Evolutionary conservation across 2,797 vertebrate species (phyloP).

Genomic region (Gadopsis bispinosus): DNA sequence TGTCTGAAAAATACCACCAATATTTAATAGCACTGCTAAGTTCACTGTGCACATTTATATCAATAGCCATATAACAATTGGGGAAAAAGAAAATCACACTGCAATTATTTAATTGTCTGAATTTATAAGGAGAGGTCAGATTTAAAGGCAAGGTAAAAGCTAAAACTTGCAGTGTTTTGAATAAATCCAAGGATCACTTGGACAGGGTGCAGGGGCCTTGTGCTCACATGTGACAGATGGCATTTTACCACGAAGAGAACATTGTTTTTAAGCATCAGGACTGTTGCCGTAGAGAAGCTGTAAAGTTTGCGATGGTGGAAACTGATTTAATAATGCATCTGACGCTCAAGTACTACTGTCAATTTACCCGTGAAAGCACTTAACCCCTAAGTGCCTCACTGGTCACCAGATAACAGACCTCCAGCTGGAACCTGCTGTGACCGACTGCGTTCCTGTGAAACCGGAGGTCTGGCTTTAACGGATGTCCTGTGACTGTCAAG

Average conservation of each 20-base stretch:
- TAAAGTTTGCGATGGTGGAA: neutral
- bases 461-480: neutral
- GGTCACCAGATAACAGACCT: neutral
- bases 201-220: neutral
- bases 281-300: neutral
- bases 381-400: slow-evolving; percentile 8
- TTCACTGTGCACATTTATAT: too few relatives aligned
- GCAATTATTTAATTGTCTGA: neutral
- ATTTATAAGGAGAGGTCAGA: neutral
- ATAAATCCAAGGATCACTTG: slow-evolving; percentile 6
- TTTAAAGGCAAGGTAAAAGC: neutral
- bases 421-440: neutral
- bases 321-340: slow-evolving; percentile 6
- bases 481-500: neutral
- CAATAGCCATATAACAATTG: neutral
- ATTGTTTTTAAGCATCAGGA: neutral
- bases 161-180: neutral
- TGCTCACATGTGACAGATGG: slow-evolving; percentile 4
- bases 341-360: neutral
- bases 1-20: neutral
- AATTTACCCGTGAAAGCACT: neutral
- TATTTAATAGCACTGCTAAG: neutral
- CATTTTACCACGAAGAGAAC: neutral
- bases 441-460: neutral
- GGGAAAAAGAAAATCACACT: neutral